Base-by-base conservation (phyloP, 2,888 invertebrate species). In the Allolobophora icterica region DNA sequence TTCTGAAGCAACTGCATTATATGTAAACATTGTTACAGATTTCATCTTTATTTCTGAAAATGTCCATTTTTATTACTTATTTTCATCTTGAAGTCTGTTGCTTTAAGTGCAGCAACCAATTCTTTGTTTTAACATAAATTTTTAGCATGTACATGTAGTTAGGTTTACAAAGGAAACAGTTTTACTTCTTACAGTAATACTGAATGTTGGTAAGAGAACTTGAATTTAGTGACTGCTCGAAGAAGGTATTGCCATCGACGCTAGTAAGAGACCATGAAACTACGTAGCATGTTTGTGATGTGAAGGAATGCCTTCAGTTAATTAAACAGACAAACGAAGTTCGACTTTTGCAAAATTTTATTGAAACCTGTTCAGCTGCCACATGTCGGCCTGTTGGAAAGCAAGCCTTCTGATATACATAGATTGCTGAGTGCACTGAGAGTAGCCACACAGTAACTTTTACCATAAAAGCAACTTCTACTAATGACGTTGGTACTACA, bases 81-180 rank as follows among this genome's bases (percentile, higher is more conserved):
- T 52, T 52, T 52, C 52, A 52, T 8, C 52, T 52, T 6, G 24
- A 24, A 21, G 8, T 52, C 24, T 52, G 52, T 52, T 24, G 52
- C 3, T 52, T 19, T 19, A 52, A 52, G 52, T 52, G 52, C 71
- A 71, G 71, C 71, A 71, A 71, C 71, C 30, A 71, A 71, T 71
- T n/a, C 71, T 71, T 6, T n/a, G 30, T n/a, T 71, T 30, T 71
- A 71, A n/a, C 71, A 71, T 71, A n/a, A n/a, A 71, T 71, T n/a
- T 71, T 71, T 13, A 71, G 71, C 71, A n/a, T 71, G n/a, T 71
- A 71, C 71, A n/a, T 71, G n/a, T 71, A 71, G 71, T 71, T 71
- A 71, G 71, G 30, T 71, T n/a, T 71, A 71, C n/a, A n/a, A n/a
- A n/a, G 17, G 8, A 71, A 71, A n/a, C 71, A n/a, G 71, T 71